Evolutionary conservation across 2,113 vertebrate genomes (phyloP), one percentile per base, ranked within the genome.

Genomic region (Mus pahari): DNA sequence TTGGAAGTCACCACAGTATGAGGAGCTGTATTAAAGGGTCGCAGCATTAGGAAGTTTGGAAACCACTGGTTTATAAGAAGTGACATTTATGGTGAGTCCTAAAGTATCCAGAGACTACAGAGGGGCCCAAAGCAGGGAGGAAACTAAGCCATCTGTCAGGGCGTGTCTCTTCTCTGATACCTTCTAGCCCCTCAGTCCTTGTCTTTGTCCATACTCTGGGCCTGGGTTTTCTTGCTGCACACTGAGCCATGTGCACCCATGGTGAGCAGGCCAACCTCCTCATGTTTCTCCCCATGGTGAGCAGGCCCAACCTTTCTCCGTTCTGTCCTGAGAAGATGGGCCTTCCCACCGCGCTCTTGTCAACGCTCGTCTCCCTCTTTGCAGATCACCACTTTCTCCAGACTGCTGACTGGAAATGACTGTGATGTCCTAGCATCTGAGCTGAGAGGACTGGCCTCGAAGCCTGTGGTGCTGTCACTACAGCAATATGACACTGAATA

Each of bases 351-450:
- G 74, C 24, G 0, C 31, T 42, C 53, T 50, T 39, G 0, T 8
- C 1, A 5, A 26, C 19, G 14, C 17, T 5, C 33, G n/a, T 1
- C 0, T 62, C 89, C 86, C 93, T 0, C 11, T 45, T 81, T 64
- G 26, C 77, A 99, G 99, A 98, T 99, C 92, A 99, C 99, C 75
- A 99, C 99, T 7, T 99, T 99, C 98, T 99, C 99, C 20, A 99
- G 99, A 94, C 99, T 99, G 92, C 98, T 99, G 62, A 99, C 99
- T 16, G 98, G 98, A 17, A 97, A 97, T 0, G 99, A 99, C 5
- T 90, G 98, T 36, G 98, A 97, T 0, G 77, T 84, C 36, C 96
- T 99, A 86, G 97, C 98, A 58, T 96, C 95, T 1, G 98, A 98
- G 83, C 90, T 98, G 14, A 89, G 89, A 68, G 97, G 95, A 17